Base-by-base conservation (phyloP, 2,888 invertebrate species). In the Brachypalpus laphriformis region DNA sequence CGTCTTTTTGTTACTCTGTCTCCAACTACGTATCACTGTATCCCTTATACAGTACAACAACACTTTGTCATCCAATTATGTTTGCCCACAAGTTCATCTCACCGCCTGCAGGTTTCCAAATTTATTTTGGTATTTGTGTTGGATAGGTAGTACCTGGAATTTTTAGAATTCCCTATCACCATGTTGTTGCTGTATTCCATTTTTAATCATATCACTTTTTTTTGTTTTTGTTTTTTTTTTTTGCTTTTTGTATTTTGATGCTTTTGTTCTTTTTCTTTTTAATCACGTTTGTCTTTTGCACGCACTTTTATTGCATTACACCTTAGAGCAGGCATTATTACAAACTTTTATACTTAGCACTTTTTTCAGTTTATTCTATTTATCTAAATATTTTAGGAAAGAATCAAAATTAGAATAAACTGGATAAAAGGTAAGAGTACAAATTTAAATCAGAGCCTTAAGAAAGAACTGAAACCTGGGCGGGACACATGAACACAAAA, bases 61-160 rank as follows among this genome's bases (percentile, higher is more conserved):
- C 86, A 88, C 87, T 88, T 87, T 88, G 88, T 88, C 88, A 89
- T 87, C 89, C 87, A 87, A 87, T 85, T 86, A 85, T 70, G 82
- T 82, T 85, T 87, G 85, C 71, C 83, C 82, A 74, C 72, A 87
- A 87, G 87, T 87, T 88, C 89, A 89, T 89, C 88, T 89, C 88
- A 89, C 88, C 89, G 89, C 87, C 87, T 87, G 87, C 87, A 88
- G 77, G 86, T 87, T 87, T 87, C 87, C 71, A 86, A 88, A 83
- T 87, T 87, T 61, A 76, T 59, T 65, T 76, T 71, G 81, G 51
- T 81, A 66, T 63, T 71, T 71, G 65, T 76, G 71, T 37, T 70
- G 45, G 34, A 66, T 54, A 65, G 70, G 56, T 66, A 65, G 59
- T 76, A 81, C 37, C 74, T 81, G 80, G 75, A 81, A 81, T 75